Base-by-base conservation (phyloP, 2,797 vertebrate genomes). In the Micrastur ruficollis region DNA sequence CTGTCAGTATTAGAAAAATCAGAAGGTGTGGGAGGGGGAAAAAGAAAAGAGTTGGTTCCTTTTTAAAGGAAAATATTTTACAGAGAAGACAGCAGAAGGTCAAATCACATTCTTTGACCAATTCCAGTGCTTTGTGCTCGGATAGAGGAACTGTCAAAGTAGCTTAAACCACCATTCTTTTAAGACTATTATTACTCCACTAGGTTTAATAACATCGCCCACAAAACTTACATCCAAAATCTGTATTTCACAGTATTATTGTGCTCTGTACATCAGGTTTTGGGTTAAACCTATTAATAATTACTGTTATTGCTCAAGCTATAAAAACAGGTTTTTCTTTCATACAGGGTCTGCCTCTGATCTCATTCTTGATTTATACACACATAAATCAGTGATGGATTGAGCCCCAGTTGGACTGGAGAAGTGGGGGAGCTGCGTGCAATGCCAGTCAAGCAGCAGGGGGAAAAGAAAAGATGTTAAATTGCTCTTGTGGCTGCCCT, bases 261-360 rank as follows among this genome's bases (percentile, higher is more conserved):
- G 22, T 73, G 29, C 42, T 80, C 49, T 74, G 44, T 65, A 73
- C 40, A 67, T 65, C 20, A 52, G n/a, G 19, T 44, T 92, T 90
- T 66, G 58, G 14, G 62, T 86, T 67, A 79, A 90, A 40, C 31
- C 20, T 56, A 62, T 81, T 70, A 61, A 62, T 95, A 94, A 82
- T 83, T 58, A 90, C 75, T 96, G 74, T 93, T 96, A 89, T 74
- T 95, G 75, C 88, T 97, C 86, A 95, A 93, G 92, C 85, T 97
- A 94, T 91, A 93, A 95, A 96, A 92, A 6, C 52, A 93, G 85
- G 95, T 88, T 87, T 96, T 80, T 66, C 40, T 94, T 97, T 96
- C 97, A 91, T 96, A 49, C 9, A 13, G 32, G 12, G 6, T 75
- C 42, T 59, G 25, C 34, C 50, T 96, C 90, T 91, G 91, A 95